These are phyloP conservation scores for Habropoda laboriosa DNA, from an alignment of 1,140 invertebrate genomes.

Conservation along the genomic window DNA sequence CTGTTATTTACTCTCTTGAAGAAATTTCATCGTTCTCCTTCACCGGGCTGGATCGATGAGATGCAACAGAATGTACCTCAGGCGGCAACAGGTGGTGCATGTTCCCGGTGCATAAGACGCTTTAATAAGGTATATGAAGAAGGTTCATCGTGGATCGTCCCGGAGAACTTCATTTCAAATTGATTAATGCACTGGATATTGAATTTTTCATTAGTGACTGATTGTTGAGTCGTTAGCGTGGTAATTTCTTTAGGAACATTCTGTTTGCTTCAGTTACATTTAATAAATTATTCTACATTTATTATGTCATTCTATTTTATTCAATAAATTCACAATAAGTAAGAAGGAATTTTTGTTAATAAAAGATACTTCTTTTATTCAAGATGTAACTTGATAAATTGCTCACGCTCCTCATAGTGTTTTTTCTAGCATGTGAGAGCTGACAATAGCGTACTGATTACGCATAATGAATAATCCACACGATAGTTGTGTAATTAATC, in stretches of 20 bases:
- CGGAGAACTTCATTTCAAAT: background rate
- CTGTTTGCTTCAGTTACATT: background rate
- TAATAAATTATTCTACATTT: too few species aligned
- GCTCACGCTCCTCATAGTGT: too few species aligned
- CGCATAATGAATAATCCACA: background rate
- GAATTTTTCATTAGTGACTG: background rate
- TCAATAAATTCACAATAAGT: background rate
- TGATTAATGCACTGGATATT: background rate
- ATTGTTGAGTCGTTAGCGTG: too few species aligned
- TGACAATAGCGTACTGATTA: background rate
- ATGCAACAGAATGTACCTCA: background rate
- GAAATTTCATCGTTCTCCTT: background rate
- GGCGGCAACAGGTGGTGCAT: slow-evolving; percentile 14
- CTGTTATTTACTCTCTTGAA: background rate
- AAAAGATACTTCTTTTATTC: background rate
- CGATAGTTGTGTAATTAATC: background rate
- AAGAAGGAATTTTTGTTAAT: background rate
- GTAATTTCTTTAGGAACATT: background rate
- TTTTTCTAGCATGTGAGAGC: background rate
- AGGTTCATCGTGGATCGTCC: background rate
- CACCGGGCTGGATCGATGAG: background rate
- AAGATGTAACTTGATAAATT: too few species aligned
- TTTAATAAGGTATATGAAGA: background rate
- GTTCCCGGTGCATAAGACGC: too few species aligned
- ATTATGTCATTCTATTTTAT: too few species aligned